Evolutionary conservation across 2,888 invertebrate species (phyloP).

Genomic region (Oscheius sp.): DNA sequence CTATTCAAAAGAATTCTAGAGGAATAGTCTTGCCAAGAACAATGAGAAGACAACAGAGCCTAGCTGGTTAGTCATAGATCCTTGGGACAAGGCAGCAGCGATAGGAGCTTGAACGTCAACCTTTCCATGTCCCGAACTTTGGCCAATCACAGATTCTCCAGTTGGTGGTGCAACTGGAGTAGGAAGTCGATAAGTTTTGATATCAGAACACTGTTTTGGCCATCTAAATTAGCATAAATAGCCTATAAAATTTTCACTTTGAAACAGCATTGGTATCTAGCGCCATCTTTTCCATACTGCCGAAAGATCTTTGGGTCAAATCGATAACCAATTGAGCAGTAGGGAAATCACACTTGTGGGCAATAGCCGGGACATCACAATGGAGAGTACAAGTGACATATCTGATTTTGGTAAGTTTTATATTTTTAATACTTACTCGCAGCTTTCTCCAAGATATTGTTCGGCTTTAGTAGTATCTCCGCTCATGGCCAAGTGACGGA

Average conservation of each 20-base stretch:
- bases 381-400: slow-evolving; percentile 67
- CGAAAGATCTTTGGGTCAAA: slow-evolving; percentile 54
- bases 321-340: slow-evolving; percentile 64
- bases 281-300: slow-evolving; percentile 65
- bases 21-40: too few species aligned
- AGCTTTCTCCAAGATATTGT: slow-evolving; percentile 62
- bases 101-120: slow-evolving; percentile 5
- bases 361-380: slow-evolving; percentile 66
- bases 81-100: slow-evolving; percentile 18
- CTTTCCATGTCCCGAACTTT: slow-evolving; percentile 32
- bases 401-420: slow-evolving; percentile 33
- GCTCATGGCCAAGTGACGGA: slow-evolving; percentile 59
- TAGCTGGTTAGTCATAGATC: slow-evolving; percentile 23
- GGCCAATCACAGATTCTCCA: slow-evolving; percentile 35
- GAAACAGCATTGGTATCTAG: slow-evolving; percentile 65
- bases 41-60: slow-evolving; percentile 17
- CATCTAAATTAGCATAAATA: slow-evolving; percentile 46
- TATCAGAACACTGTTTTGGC: slow-evolving; percentile 66
- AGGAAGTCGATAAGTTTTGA: slow-evolving; percentile 64
- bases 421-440: slow-evolving; percentile 54
- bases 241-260: slow-evolving; percentile 35
- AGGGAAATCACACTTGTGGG: slow-evolving; percentile 61
- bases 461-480: slow-evolving; percentile 66
- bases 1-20: slow-evolving; percentile 9
- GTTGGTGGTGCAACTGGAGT: slow-evolving; percentile 44